phyloP scores from a whole-genome alignment of 2,888 invertebrate genomes.

The Lycocerus yunnanus region DNA sequence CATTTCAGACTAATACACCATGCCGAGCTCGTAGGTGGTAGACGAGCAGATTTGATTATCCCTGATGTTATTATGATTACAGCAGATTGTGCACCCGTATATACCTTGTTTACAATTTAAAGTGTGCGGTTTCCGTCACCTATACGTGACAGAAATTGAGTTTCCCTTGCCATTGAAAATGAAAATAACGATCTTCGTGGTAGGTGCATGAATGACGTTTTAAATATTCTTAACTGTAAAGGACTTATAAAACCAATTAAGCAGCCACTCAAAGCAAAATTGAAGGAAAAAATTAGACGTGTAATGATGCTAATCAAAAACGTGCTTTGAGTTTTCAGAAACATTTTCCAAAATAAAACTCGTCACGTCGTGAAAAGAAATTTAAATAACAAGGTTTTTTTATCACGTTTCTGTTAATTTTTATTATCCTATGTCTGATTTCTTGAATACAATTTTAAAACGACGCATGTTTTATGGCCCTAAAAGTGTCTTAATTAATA shows the following conservation, averaged over 20 bases:
- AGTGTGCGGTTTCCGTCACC: constrained; percentile 31
- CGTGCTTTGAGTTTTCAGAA: constrained; percentile 17
- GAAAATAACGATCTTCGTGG: constrained; percentile 5
- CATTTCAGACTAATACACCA: constrained; percentile 33
- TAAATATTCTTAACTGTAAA: constrained; percentile 16
- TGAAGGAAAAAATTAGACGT: constrained; percentile 20
- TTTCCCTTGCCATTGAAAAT: constrained; percentile 11
- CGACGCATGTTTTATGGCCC: background rate
- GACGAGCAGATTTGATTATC: constrained; percentile 36
- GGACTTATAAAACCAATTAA: constrained; percentile 22
- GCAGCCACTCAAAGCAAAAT: constrained; percentile 22
- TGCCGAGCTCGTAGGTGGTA: constrained; percentile 33
- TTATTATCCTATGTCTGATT: background rate
- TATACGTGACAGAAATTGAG: constrained; percentile 30
- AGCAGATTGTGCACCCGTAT: constrained; percentile 30
- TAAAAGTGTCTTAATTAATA: background rate
- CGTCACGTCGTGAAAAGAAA: constrained; percentile 15
- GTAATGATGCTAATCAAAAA: constrained; percentile 24
- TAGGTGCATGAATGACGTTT: constrained; percentile 9
- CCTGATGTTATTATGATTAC: constrained; percentile 36
- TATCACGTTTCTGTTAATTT: background rate
- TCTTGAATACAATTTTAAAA: background rate
- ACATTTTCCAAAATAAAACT: constrained; percentile 15
- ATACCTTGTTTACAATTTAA: constrained; percentile 32
- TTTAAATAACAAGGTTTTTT: constrained; percentile 6